phyloP scores from a whole-genome alignment of 2,888 invertebrate genomes.

The Gymnoscelis rufifasciata region DNA sequence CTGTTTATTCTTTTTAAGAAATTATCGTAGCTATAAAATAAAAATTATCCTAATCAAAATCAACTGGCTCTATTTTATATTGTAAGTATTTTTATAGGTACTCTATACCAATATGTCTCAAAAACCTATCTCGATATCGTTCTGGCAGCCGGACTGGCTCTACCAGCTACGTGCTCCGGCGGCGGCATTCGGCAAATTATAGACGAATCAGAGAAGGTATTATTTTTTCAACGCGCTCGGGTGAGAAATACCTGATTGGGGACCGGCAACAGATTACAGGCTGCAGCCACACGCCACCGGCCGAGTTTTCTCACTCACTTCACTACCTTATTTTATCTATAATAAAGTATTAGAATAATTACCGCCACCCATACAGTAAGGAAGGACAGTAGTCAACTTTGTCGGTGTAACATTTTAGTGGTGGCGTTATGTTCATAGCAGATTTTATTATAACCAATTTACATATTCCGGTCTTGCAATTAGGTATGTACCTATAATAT shows the following conservation, averaged over 20 bases:
- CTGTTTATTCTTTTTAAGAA: no score
- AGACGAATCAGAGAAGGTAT: conserved; percentile 73
- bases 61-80: no score
- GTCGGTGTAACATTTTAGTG: conserved; percentile 23
- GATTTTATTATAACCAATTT: no score
- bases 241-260: conserved; percentile 78
- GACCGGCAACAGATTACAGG: conserved; percentile 75
- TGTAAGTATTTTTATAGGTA: no score
- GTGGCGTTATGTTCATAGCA: conserved; percentile 20
- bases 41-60: no score
- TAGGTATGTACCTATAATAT: no score
- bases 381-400: conserved; percentile 22
- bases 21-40: no score
- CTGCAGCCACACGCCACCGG: conserved; percentile 67
- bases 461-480: no score
- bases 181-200: conserved; percentile 71
- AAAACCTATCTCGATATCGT: background rate
- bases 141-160: conserved; percentile 5
- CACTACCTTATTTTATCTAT: conserved; percentile 70
- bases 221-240: conserved; percentile 78
- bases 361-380: conserved; percentile 59
- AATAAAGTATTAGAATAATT: conserved; percentile 73
- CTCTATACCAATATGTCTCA: no score
- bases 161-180: conserved; percentile 12
- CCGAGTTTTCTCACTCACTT: conserved; percentile 61